A percentile compares a stretch with the other conserved stretches of the same genome.
These are phyloP conservation scores for Halocynthia aurantium DNA, from an alignment of 23 tunicate genomes.

Conservation along the genomic window DNA sequence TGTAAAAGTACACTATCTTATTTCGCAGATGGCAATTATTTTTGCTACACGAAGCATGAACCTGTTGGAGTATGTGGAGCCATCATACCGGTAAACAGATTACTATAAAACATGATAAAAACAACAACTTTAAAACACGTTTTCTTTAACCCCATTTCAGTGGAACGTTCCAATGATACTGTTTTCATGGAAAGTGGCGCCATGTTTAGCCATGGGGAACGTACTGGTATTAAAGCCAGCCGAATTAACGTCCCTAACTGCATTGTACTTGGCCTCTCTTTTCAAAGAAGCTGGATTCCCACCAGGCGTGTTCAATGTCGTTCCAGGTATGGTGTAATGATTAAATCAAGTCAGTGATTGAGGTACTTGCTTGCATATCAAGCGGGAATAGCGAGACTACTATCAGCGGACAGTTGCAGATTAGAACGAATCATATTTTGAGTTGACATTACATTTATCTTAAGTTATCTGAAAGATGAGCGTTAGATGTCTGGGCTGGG, in stretches of 20 bases:
- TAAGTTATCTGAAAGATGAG: too few species aligned
- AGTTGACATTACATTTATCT: too few species aligned
- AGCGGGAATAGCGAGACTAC: too few species aligned
- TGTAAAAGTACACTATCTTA: too few species aligned
- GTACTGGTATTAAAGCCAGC: slow-evolving; percentile 33
- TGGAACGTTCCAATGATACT: slow-evolving; percentile 37
- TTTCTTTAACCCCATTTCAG: neutral
- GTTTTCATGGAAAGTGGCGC: slow-evolving; percentile 32
- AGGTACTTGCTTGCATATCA: too few species aligned
- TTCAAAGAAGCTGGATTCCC: slow-evolving; percentile 50
- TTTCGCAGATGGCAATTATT: slow-evolving; percentile 37
- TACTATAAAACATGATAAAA: neutral
- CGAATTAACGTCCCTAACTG: slow-evolving; percentile 35
- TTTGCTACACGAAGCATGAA: slow-evolving; percentile 55
- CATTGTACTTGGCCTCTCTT: slow-evolving; percentile 34
- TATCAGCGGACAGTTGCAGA: too few species aligned
- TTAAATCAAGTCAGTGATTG: too few species aligned
- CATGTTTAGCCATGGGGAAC: slow-evolving; percentile 30
- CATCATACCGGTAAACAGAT: slow-evolving; percentile 58
- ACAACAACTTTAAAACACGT: neutral
- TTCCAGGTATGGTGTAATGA: slow-evolving; percentile 27
- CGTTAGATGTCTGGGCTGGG: too few species aligned
- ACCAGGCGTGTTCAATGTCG: slow-evolving; percentile 39
- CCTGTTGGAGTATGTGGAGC: slow-evolving; percentile 83
- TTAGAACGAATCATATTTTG: too few species aligned